Evolutionary conservation across 2,797 vertebrate species (phyloP).

Genomic region (Mormyrops attenuatus): DNA sequence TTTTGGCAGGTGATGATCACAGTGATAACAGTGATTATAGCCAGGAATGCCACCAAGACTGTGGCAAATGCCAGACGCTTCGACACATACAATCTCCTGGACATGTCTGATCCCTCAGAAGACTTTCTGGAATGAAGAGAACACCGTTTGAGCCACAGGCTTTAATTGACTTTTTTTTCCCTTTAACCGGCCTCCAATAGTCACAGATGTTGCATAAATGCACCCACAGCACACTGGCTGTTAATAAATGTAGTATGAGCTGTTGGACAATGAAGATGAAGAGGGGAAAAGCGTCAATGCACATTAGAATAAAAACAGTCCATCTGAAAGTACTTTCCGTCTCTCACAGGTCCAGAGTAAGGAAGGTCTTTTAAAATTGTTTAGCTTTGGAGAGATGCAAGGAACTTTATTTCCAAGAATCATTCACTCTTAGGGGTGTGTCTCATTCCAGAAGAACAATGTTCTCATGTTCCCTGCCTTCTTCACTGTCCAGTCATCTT

Average conservation of each 20-base stretch:
- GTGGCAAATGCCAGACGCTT: constrained; percentile 60
- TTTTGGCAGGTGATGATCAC: constrained; percentile 64
- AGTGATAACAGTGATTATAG: constrained; percentile 59
- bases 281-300: constrained; percentile 44
- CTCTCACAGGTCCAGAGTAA: background rate
- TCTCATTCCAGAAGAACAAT: background rate
- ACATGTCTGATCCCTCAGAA: constrained; percentile 58
- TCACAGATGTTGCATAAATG: constrained; percentile 40
- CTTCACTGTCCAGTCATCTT: background rate
- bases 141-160: constrained; percentile 16
- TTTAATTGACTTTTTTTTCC: constrained; percentile 28
- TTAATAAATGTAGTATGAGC: constrained; percentile 62
- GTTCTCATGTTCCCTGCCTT: background rate
- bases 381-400: background rate
- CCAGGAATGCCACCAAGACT: constrained; percentile 52
- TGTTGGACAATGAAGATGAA: constrained; percentile 25
- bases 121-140: constrained; percentile 20
- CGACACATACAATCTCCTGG: constrained; percentile 58
- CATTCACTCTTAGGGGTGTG: background rate
- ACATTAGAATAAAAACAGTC: constrained; percentile 40
- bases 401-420: background rate
- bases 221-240: constrained; percentile 34
- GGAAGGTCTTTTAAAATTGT: background rate
- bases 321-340: constrained; percentile 44
- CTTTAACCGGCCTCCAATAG: constrained; percentile 40